A percentile compares a stretch with the other conserved stretches of the same genome.
These are phyloP conservation scores for Nothoprocta perdicaria DNA, from an alignment of 2,113 vertebrate genomes.

Conservation along the genomic window DNA sequence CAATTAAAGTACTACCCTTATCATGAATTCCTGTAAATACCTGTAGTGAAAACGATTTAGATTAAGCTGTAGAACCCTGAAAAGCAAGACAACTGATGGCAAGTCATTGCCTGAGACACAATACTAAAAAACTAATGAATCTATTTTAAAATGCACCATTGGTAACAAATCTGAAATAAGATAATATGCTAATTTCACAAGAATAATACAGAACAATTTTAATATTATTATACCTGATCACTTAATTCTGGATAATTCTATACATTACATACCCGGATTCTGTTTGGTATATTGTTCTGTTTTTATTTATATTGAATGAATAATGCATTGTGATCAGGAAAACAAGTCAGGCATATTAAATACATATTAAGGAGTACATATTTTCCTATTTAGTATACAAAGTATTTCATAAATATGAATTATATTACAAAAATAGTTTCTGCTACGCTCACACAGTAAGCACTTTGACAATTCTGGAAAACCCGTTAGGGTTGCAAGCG, in stretches of 20 bases:
- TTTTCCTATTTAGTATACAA: conserved; percentile 92
- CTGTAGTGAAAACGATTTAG: conserved; percentile 63
- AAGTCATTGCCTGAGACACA: conserved; percentile 70
- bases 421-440: conserved; percentile 99
- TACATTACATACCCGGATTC: conserved; percentile 76
- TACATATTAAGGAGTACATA: conserved; percentile 86
- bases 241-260: conserved; percentile 77
- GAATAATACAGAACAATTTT: conserved; percentile 77
- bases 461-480: conserved; percentile 89
- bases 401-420: conserved; percentile 99
- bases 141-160: conserved; percentile 76
- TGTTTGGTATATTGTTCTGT: conserved; percentile 78
- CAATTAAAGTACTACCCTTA: conserved; percentile 62
- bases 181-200: conserved; percentile 79
- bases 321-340: conserved; percentile 83
- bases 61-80: conserved; percentile 69
- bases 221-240: conserved; percentile 79
- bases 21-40: conserved; percentile 56
- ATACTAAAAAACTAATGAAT: conserved; percentile 72
- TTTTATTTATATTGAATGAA: conserved; percentile 82
- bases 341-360: conserved; percentile 87
- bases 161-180: conserved; percentile 76
- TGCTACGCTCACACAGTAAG: conserved; percentile 99
- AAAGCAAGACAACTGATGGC: conserved; percentile 72
- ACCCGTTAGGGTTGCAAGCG: conserved; percentile 80